Percentiles rank a stretch among this genome's conserved stretches.
These are phyloP conservation scores for Heliothis virescens DNA, from an alignment of 1,140 invertebrate genomes.

Conservation along the genomic window DNA sequence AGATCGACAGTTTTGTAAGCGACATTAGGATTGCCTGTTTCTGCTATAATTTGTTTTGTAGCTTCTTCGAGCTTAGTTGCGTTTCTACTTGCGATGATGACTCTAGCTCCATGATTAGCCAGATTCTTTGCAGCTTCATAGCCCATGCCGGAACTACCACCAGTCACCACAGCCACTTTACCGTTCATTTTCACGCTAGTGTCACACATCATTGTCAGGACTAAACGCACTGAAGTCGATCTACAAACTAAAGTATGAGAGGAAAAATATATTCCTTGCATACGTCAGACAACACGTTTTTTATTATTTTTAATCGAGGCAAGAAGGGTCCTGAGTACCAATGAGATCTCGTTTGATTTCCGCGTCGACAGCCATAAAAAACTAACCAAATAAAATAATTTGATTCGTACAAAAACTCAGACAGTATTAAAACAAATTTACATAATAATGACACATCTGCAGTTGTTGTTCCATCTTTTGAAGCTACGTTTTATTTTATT, in stretches of 20 bases:
- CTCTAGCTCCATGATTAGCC: conserved; percentile 89
- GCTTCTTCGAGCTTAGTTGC: conserved; percentile 84
- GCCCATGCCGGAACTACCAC: conserved; percentile 94
- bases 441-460: neutral
- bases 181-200: conserved; percentile 76
- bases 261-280: conserved; percentile 52
- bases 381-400: neutral
- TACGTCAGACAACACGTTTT: conserved; percentile 42
- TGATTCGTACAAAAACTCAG: neutral
- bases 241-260: conserved; percentile 54
- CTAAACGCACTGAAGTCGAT: conserved; percentile 45
- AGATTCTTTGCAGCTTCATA: conserved; percentile 91
- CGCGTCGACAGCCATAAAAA: neutral
- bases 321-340: conserved; percentile 56
- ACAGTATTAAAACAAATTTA: neutral
- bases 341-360: conserved; percentile 55
- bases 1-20: conserved; percentile 71
- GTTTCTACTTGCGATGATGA: conserved; percentile 92
- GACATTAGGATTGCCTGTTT: conserved; percentile 70
- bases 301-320: conserved; percentile 62
- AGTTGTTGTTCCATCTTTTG: no score
- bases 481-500: no score
- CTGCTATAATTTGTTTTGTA: conserved; percentile 68
- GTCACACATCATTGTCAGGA: conserved; percentile 63
- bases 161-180: conserved; percentile 93